Evolutionary conservation across 2,113 vertebrate species (phyloP).

Genomic region (Gopherus flavomarginatus): DNA sequence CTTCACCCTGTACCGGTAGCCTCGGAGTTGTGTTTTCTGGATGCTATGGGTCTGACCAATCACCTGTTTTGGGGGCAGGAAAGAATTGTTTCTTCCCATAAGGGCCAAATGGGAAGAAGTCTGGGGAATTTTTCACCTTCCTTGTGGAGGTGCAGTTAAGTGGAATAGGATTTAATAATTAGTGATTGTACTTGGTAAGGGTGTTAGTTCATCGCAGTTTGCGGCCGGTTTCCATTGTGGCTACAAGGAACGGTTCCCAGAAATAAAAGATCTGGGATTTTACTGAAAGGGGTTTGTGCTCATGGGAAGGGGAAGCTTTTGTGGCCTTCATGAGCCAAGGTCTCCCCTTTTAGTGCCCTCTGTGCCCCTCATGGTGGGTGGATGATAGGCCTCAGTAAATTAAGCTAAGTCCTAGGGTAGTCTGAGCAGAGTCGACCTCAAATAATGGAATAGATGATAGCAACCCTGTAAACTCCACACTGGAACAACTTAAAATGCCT

Average conservation of each 20-base stretch:
- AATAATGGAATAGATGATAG: background rate
- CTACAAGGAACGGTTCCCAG: no score
- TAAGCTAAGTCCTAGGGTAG: background rate
- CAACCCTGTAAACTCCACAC: background rate
- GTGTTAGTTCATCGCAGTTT: background rate
- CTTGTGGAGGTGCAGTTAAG: no score
- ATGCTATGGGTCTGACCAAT: background rate
- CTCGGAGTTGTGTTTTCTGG: background rate
- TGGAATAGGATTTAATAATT: no score
- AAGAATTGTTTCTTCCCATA: no score
- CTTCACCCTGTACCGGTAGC: background rate
- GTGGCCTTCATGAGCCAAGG: background rate
- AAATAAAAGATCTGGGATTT: background rate
- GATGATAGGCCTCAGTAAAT: background rate
- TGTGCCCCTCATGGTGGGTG: background rate
- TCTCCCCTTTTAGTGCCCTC: background rate
- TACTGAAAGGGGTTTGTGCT: background rate
- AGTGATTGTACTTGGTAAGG: no score
- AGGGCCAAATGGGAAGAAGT: no score
- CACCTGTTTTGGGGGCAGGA: no score
- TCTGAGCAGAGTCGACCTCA: background rate
- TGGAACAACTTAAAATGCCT: background rate
- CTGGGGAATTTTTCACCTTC: no score
- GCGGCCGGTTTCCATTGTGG: background rate
- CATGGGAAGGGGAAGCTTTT: background rate